phyloP scores from a whole-genome alignment of 2,113 vertebrate species.

The Leptobrachium leishanense region DNA sequence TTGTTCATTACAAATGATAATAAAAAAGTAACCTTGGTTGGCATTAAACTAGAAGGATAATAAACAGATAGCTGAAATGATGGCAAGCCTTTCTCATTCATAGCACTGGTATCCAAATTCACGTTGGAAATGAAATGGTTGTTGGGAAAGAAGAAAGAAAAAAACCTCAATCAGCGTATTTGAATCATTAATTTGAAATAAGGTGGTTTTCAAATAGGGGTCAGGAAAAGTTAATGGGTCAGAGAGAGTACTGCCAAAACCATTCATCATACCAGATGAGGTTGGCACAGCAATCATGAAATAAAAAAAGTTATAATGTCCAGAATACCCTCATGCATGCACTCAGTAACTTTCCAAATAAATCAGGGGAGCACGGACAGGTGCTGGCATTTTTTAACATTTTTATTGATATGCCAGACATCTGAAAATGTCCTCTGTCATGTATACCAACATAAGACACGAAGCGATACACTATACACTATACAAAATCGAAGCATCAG shows the following conservation, averaged over 20 bases:
- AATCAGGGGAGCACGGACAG: conserved; percentile 25
- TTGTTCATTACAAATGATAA: no score
- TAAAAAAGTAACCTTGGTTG: no score
- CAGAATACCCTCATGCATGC: conserved; percentile 45
- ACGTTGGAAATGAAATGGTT: conserved; percentile 22
- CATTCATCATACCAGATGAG: conserved; percentile 48
- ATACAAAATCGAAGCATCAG: no score
- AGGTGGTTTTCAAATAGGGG: conserved; percentile 49
- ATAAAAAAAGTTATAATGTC: conserved; percentile 50
- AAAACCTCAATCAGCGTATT: conserved; percentile 46
- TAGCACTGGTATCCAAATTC: not conserved
- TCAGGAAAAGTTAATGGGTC: conserved; percentile 51
- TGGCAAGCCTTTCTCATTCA: not conserved
- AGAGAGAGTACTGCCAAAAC: conserved; percentile 48
- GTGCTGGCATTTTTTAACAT: not conserved
- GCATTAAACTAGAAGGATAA: not conserved
- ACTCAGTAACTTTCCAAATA: conserved; percentile 43
- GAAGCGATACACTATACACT: no score
- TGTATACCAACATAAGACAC: not conserved
- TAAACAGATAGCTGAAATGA: not conserved
- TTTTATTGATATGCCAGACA: not conserved
- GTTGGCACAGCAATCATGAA: conserved; percentile 48
- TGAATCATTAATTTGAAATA: conserved; percentile 51
- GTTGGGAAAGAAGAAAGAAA: conserved; percentile 24
- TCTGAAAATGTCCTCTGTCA: not conserved